Evolutionary conservation across 2,888 invertebrate species (phyloP).

Genomic region (Dryomyza anilis): DNA sequence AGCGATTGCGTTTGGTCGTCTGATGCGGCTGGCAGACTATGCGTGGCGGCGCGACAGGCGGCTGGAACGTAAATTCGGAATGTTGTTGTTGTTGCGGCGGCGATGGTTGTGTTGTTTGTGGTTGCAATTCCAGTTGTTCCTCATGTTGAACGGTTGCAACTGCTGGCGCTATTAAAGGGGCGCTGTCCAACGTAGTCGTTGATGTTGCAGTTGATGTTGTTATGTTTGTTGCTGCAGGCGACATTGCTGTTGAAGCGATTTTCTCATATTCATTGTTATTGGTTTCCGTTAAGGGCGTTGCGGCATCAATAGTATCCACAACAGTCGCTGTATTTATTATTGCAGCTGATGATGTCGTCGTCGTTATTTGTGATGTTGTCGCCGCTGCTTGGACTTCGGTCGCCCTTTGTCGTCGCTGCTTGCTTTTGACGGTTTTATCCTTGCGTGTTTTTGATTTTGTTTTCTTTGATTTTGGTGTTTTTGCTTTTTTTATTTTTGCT

Average conservation of each 20-base stretch:
- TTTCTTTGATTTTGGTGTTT: no score
- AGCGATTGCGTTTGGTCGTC: conserved; percentile 53
- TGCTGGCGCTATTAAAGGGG: conserved; percentile 20
- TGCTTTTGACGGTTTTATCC: neutral
- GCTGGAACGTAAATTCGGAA: conserved; percentile 49
- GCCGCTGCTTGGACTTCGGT: no score
- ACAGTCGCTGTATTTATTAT: neutral
- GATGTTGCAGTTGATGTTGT: conserved; percentile 23
- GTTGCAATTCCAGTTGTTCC: conserved; percentile 34
- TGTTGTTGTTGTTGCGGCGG: conserved; percentile 33
- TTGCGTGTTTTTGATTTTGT: no score
- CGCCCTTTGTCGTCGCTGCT: conserved; percentile 12
- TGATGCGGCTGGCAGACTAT: conserved; percentile 34
- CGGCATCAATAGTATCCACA: neutral
- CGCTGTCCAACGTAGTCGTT: conserved; percentile 23
- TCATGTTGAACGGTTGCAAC: conserved; percentile 27
- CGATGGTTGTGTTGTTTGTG: conserved; percentile 24
- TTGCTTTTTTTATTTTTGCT: no score
- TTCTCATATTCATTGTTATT: conserved; percentile 49
- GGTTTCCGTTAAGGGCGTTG: conserved; percentile 34
- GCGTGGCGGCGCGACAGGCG: conserved; percentile 37
- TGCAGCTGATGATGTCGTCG: conserved; percentile 8
- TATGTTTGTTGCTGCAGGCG: conserved; percentile 30
- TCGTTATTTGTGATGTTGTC: conserved; percentile 23
- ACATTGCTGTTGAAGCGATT: conserved; percentile 29